Evolutionary conservation across 2,888 invertebrate species (phyloP).

Genomic region (Empis livida): DNA sequence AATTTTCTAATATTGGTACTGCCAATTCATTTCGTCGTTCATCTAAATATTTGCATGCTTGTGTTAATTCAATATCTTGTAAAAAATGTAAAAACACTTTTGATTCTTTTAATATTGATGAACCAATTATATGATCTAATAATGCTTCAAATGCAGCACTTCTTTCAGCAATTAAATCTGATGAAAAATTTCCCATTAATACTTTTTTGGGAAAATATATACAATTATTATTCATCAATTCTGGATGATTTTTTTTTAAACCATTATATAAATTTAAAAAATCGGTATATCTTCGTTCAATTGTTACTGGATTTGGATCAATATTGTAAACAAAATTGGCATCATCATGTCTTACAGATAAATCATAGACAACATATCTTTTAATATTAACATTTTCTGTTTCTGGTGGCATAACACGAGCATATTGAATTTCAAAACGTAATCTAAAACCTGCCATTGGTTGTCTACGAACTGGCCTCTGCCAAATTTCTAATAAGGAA

Average conservation of each 20-base stretch:
- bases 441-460: slow-evolving; percentile 19
- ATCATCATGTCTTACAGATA: slow-evolving; percentile 46
- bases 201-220: slow-evolving; percentile 56
- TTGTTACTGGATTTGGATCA: slow-evolving; percentile 48
- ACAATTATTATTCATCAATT: slow-evolving; percentile 34
- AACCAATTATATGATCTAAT: slow-evolving; percentile 42
- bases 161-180: slow-evolving; percentile 49
- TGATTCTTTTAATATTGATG: slow-evolving; percentile 45
- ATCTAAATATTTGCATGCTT: slow-evolving; percentile 43
- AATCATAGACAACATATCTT: slow-evolving; percentile 56
- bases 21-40: slow-evolving; percentile 48
- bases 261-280: slow-evolving; percentile 51
- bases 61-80: slow-evolving; percentile 48
- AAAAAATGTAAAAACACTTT: slow-evolving; percentile 47
- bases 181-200: slow-evolving; percentile 56
- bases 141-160: slow-evolving; percentile 52
- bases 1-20: slow-evolving; percentile 50
- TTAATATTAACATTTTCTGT: slow-evolving; percentile 40
- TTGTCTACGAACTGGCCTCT: slow-evolving; percentile 18
- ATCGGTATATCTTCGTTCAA: slow-evolving; percentile 60
- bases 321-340: too few species aligned
- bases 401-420: slow-evolving; percentile 49
- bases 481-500: slow-evolving; percentile 26
- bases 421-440: slow-evolving; percentile 51
- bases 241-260: slow-evolving; percentile 46